Base-by-base conservation (phyloP, 2,888 invertebrate species). In the Suillia variegata region DNA sequence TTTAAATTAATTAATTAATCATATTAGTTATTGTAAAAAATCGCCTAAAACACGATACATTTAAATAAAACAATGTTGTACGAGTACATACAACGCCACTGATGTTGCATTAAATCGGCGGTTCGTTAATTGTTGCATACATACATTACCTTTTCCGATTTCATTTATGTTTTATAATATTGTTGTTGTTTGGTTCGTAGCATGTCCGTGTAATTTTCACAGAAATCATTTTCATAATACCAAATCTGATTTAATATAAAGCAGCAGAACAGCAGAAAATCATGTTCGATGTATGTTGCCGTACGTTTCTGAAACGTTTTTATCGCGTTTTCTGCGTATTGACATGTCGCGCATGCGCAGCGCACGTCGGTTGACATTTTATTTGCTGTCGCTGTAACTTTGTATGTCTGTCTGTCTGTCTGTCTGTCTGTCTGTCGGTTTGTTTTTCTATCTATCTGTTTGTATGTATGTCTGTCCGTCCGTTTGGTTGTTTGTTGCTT, bases 221-320 rank as follows among this genome's bases (percentile, higher is more conserved):
- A 20, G 45, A 45, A 45, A 45, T 45, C 45, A 45, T 45, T 45
- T 45, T 20, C 45, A 45, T 45, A 38, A 38, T 45, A 45, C 38
- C n/a, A n/a, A 38, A n/a, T 20, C 45, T 18, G 38, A 38, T 38
- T 38, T 38, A 13, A 38, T n/a, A 6, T n/a, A n/a, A n/a, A n/a
- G n/a, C n/a, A n/a, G n/a, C n/a, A n/a, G n/a, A n/a, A n/a, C n/a
- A n/a, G n/a, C n/a, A n/a, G 18, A 17, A 45, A 45, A 45, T 45
- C 45, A 45, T 17, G 45, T 20, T 45, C 45, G 6, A 4, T 8
- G 20, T 45, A 17, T 38, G 38, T n/a, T 38, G 38, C 6, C n/a
- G 38, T 13, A n/a, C n/a, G 45, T 20, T 45, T 17, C 20, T 45
- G 45, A 18, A n/a, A n/a, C n/a, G 45, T 45, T 17, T 45, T 45